These are phyloP conservation scores for Drosophila atripex DNA, from an alignment of 2,888 invertebrate genomes.

Conservation along the genomic window DNA sequence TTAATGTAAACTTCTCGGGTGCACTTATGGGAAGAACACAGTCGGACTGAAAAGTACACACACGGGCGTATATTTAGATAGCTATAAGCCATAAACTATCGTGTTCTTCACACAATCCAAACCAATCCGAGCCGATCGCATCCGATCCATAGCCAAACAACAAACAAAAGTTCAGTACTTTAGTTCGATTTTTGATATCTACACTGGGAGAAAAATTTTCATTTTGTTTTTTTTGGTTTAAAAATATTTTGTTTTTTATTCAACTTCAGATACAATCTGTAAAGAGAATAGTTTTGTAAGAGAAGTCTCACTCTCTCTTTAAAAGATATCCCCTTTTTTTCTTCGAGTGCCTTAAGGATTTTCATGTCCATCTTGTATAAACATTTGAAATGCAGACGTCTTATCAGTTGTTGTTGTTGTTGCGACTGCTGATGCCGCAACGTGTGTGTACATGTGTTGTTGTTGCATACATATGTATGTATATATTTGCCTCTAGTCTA, in stretches of 20 bases:
- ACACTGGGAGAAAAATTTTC: conserved; percentile 10
- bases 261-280: not conserved
- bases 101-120: conserved; percentile 47
- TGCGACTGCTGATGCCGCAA: conserved; percentile 11
- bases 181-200: conserved; percentile 20
- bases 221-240: too few species aligned
- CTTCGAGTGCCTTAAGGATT: conserved; percentile 2
- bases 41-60: conserved; percentile 3
- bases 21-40: conserved; percentile 5
- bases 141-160: conserved; percentile 37
- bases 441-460: conserved; percentile 1
- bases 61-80: conserved; percentile 43
- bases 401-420: conserved; percentile 17
- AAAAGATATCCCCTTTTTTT: not conserved
- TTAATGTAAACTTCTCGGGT: conserved; percentile 34
- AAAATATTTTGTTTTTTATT: not conserved
- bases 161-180: conserved; percentile 35
- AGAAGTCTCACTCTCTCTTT: too few species aligned
- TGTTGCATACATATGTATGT: not conserved
- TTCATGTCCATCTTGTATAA: conserved; percentile 46
- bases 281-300: too few species aligned
- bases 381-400: conserved; percentile 43
- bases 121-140: not conserved
- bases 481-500: conserved; percentile 6
- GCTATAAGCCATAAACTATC: conserved; percentile 53